Conservation (phyloP, 2,888 invertebrate species). For the Drosophila flavopinicola region DNA sequence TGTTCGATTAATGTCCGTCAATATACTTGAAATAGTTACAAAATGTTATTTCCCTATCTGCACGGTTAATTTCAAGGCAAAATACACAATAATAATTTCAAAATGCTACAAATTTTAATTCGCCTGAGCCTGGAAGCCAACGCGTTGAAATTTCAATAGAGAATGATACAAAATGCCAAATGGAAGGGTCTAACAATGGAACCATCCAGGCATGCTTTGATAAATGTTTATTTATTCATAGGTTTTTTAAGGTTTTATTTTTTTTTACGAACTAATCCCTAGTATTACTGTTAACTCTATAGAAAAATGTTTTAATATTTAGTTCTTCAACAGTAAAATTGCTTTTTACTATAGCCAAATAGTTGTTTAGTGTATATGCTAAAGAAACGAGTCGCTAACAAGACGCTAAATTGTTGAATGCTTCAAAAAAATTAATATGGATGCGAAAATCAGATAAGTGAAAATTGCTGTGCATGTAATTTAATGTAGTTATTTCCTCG, state of each 20-base stretch:
- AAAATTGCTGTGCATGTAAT: no score
- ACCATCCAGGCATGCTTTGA: conserved; percentile 20
- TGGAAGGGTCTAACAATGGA: neutral
- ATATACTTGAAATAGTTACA: neutral
- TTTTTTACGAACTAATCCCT: no score
- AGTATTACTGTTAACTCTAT: no score
- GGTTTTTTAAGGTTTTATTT: neutral
- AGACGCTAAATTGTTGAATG: no score
- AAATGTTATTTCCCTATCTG: neutral
- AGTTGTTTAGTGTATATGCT: no score
- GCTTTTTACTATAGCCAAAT: no score
- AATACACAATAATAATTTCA: conserved; percentile 36
- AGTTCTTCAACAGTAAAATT: no score
- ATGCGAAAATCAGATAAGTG: no score
- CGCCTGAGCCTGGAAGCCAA: conserved; percentile 51
- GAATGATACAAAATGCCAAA: conserved; percentile 30
- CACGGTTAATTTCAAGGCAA: conserved; percentile 27
- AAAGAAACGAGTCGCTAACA: no score
- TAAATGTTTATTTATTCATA: neutral
- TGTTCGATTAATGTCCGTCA: neutral
- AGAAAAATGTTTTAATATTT: no score
- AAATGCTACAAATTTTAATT: conserved; percentile 47
- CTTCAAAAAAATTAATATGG: no score
- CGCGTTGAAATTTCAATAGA: conserved; percentile 66
- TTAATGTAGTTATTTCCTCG: no score